Evolutionary conservation across 1,140 invertebrate genomes (phyloP), one percentile per base, ranked within the genome.

Genomic region (Magallana gigas): DNA sequence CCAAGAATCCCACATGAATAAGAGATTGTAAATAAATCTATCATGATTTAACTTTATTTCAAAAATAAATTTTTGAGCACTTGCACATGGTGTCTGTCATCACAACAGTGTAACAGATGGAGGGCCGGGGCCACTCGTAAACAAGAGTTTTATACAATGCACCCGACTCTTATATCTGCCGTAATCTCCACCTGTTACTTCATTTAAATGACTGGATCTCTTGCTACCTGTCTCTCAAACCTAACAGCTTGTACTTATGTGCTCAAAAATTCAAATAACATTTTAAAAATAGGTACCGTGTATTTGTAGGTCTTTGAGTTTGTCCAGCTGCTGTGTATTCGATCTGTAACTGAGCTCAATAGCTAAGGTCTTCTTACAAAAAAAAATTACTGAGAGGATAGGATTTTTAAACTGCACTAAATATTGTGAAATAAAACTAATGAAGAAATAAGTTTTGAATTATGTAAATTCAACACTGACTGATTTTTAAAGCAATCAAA

Each of bases 241-340:
- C 23, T 76, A 76, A 76, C 68, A 76, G 68, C 68, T 76, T 76
- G 68, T 76, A 29, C 68, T 29, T 76, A 76, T 76, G 29, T 11
- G 29, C 68, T 29, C 12, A 48, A 29, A 76, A 76, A 29, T 76
- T 76, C 18, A 76, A 76, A 29, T 76, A 76, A 29, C 68, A 76
- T 29, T 76, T 76, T 29, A 76, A 76, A 76, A 64, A 64, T 64
- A 64, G 8, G 23, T 29, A 23, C 0, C 23, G 23, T 23, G 23
- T 23, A 76, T 76, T 23, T 76, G 36, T 48, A 48, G 36, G 36
- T 48, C 3, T 5, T 2, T 5, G 36, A 5, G 36, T 48, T 48
- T 48, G 36, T 48, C 36, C 36, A 48, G 36, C 36, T 48, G 36
- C 36, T 48, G 36, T 48, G 36, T 48, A 48, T 48, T 48, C 36